These are phyloP conservation scores for Chunga burmeisteri DNA, from an alignment of 2,113 vertebrate species.

Conservation along the genomic window DNA sequence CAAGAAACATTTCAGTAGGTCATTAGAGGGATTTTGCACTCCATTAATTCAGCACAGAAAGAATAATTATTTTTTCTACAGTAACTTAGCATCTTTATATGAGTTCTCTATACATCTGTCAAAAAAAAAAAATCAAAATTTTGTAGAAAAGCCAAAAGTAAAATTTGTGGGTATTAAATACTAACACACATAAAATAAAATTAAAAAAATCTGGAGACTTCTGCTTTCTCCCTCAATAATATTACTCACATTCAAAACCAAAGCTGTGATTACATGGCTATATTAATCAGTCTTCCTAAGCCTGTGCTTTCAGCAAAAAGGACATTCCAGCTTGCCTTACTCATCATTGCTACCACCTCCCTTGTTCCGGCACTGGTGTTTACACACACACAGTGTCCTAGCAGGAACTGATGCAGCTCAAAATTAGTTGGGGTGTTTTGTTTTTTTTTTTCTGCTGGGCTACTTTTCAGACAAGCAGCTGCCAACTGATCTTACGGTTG, in stretches of 20 bases:
- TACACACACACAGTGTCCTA: neutral
- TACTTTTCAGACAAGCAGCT: neutral
- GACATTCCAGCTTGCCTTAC: neutral
- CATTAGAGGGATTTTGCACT: neutral
- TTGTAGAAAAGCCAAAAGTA: neutral
- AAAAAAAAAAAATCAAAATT: neutral
- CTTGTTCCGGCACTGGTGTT: neutral
- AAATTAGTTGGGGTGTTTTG: neutral
- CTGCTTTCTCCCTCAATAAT: neutral
- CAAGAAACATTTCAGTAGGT: neutral
- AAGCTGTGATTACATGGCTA: neutral
- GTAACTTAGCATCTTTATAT: neutral
- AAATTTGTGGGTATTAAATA: neutral
- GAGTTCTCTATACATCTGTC: neutral
- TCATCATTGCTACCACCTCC: neutral
- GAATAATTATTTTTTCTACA: neutral
- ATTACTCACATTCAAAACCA: neutral
- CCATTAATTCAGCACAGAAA: slow-evolving; percentile 15
- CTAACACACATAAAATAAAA: neutral
- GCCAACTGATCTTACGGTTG: neutral
- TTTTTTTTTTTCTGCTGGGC: neutral
- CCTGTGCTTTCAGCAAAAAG: neutral
- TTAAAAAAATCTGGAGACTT: neutral
- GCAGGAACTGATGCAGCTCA: neutral
- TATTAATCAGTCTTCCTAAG: neutral